A percentile compares a stretch with the other conserved stretches of the same genome.
These are phyloP conservation scores for Leptodactylus fuscus DNA, from an alignment of 2,113 vertebrate species.

Conservation along the genomic window DNA sequence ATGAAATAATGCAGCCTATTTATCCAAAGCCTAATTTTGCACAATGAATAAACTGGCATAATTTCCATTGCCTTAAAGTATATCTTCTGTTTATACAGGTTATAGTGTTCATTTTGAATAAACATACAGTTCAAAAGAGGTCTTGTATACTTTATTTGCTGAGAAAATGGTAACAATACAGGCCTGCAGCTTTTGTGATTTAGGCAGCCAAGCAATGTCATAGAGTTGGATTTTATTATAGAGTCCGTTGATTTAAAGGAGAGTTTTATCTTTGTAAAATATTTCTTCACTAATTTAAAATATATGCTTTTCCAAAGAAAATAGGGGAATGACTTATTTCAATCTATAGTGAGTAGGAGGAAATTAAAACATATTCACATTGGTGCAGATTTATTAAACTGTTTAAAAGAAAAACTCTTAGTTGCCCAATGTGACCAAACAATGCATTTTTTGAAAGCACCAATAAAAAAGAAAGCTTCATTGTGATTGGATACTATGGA, in stretches of 20 bases:
- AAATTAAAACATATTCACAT: no score
- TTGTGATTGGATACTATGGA: no score
- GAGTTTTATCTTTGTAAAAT: not conserved
- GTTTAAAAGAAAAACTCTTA: no score
- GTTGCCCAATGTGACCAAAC: no score
- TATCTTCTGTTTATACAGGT: conserved; percentile 51
- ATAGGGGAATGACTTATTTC: not conserved
- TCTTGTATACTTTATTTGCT: conserved; percentile 48
- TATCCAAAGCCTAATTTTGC: conserved; percentile 9
- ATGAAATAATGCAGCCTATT: conserved; percentile 31
- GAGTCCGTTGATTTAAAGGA: not conserved
- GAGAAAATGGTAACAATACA: conserved; percentile 23
- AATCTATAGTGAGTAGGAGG: no score
- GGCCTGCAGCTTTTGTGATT: conserved; percentile 3
- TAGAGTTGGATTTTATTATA: conserved; percentile 18
- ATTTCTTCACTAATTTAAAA: not conserved
- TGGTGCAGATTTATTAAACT: no score
- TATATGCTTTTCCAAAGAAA: not conserved
- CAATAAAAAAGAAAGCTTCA: no score
- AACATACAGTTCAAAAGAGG: conserved; percentile 34
- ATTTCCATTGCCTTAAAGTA: conserved; percentile 27
- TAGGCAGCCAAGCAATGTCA: conserved; percentile 19
- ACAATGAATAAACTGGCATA: conserved; percentile 42
- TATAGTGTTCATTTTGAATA: conserved; percentile 35
- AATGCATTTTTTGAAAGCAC: no score